Conservation (phyloP, 2,797 vertebrate species). For the Acanthurus tractus region DNA sequence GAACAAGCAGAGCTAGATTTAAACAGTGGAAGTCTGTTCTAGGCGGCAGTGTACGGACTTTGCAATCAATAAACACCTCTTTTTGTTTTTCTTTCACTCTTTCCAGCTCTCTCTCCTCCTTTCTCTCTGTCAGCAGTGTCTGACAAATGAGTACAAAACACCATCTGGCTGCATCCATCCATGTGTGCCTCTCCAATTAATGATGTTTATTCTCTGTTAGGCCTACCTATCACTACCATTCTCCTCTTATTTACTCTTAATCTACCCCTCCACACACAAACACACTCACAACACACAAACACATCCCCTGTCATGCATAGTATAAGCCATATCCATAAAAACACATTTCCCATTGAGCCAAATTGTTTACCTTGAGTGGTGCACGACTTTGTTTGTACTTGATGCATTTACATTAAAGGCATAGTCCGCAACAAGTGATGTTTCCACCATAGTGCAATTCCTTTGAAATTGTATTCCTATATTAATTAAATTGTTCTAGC, state of each 20-base stretch:
- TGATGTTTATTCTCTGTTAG: conserved; percentile 79
- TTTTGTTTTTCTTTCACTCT: conserved; percentile 51
- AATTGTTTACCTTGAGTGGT: conserved; percentile 27
- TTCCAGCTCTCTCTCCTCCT: conserved; percentile 50
- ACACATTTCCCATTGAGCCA: conserved; percentile 32
- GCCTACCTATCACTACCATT: conserved; percentile 73
- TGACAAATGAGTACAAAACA: conserved; percentile 87
- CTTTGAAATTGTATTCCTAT: background rate
- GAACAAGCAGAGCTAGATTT: conserved; percentile 57
- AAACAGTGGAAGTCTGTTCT: conserved; percentile 65
- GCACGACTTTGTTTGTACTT: background rate
- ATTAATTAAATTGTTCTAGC: background rate
- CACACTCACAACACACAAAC: conserved; percentile 1
- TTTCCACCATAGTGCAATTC: background rate
- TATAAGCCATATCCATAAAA: conserved; percentile 32
- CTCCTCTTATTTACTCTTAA: conserved; percentile 76
- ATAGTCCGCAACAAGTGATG: conserved; percentile 4
- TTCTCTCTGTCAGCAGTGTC: conserved; percentile 77
- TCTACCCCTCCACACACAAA: conserved; percentile 34
- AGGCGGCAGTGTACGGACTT: conserved; percentile 54
- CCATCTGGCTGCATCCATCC: conserved; percentile 84
- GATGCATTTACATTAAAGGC: background rate
- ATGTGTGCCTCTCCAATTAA: conserved; percentile 83
- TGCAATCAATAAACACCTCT: conserved; percentile 63
- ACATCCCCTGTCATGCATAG: conserved; percentile 49